Conservation (phyloP, 2,113 vertebrate species). For the Heterochromis multidens region DNA sequence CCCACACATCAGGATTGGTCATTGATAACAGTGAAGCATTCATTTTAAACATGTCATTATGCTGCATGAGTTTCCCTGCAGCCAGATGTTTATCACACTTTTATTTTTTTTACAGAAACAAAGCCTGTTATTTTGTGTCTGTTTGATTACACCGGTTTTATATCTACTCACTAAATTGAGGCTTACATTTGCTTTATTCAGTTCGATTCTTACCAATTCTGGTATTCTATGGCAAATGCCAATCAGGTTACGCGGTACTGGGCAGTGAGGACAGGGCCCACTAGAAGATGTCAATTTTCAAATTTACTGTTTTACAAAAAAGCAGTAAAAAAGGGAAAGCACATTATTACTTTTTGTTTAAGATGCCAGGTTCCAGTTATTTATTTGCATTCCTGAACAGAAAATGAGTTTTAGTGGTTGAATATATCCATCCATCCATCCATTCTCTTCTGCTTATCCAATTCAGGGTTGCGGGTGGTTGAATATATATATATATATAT, state of each 20-base stretch:
- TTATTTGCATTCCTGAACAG: accelerated
- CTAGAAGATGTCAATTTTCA: too few relatives aligned
- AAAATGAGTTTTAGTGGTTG: accelerated
- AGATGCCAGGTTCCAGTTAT: background rate
- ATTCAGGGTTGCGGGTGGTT: too few relatives aligned
- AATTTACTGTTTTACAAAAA: background rate
- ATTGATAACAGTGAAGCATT: conserved; percentile 50
- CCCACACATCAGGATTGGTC: conserved; percentile 12
- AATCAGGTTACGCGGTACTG: too few relatives aligned
- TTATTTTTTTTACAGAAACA: background rate
- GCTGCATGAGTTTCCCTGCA: conserved; percentile 7
- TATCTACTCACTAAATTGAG: background rate
- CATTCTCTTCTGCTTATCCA: too few relatives aligned
- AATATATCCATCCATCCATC: too few relatives aligned
- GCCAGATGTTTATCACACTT: conserved; percentile 41
- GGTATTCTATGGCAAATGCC: too few relatives aligned
- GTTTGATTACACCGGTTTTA: background rate
- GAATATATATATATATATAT: too few relatives aligned
- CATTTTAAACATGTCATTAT: conserved; percentile 37
- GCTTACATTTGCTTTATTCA: background rate
- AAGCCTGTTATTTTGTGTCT: background rate
- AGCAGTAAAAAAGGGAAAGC: background rate
- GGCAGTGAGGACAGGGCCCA: too few relatives aligned
- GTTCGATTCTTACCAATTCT: too few relatives aligned
- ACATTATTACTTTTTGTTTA: background rate